Evolutionary conservation across 2,797 vertebrate species (phyloP).

Genomic region (Ispidina picta): DNA sequence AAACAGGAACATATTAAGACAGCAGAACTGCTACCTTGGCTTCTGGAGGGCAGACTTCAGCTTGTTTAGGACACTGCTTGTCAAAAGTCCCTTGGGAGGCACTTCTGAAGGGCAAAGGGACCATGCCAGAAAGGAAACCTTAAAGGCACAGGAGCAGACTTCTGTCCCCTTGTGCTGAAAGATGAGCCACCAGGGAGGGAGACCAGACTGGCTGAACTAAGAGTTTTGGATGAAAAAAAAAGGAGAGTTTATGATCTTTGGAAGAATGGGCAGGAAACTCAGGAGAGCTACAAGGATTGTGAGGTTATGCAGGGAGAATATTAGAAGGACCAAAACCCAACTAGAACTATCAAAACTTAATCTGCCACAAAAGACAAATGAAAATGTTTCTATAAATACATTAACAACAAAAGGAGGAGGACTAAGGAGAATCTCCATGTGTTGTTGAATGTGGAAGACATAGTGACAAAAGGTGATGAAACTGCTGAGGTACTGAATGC

Average conservation of each 20-base stretch:
- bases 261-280: neutral
- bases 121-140: neutral
- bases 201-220: neutral
- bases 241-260: neutral
- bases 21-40: neutral
- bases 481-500: neutral
- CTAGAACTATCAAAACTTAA: neutral
- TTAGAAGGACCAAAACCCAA: neutral
- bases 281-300: neutral
- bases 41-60: neutral
- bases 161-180: neutral
- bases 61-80: neutral
- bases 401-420: neutral
- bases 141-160: neutral
- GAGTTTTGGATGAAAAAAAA: neutral
- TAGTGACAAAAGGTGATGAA: neutral
- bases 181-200: fast-evolving
- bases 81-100: neutral
- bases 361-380: neutral
- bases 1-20: neutral
- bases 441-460: neutral
- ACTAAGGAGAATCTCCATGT: neutral
- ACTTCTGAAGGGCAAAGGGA: neutral
- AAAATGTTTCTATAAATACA: neutral
- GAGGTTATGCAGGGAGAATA: neutral